Percentiles rank a stretch among this genome's conserved stretches.
Evolutionary conservation across 2,113 vertebrate species (phyloP).

Genomic region (Boleophthalmus pectinirostris): DNA sequence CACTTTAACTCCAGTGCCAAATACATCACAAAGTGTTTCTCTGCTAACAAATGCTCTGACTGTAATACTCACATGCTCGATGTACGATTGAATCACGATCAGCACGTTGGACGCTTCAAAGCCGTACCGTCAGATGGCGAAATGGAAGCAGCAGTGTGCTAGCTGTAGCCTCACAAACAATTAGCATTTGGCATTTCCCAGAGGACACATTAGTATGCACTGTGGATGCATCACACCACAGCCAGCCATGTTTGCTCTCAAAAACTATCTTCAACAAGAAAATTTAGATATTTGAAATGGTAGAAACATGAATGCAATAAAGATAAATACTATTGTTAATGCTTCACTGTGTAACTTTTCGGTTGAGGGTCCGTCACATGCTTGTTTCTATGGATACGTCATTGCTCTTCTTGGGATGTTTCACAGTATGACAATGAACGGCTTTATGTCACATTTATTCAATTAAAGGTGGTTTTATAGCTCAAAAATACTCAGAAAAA

Average conservation of each 20-base stretch:
- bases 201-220: conserved; percentile 25
- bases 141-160: conserved; percentile 12
- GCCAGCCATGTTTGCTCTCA: conserved; percentile 7
- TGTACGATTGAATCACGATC: conserved; percentile 12
- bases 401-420: no score
- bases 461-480: no score
- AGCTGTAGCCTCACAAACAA: conserved; percentile 1
- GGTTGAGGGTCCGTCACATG: no score
- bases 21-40: conserved; percentile 22
- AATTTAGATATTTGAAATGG: neutral
- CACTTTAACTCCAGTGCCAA: conserved; percentile 15
- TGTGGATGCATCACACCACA: conserved; percentile 28
- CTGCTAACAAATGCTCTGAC: neutral
- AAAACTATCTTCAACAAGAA: conserved; percentile 15
- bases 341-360: no score
- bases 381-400: no score
- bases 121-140: conserved; percentile 14
- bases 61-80: neutral
- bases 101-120: conserved; percentile 22
- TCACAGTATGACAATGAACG: no score
- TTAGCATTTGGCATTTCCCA: conserved; percentile 23
- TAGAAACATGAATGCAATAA: no score
- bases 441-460: no score
- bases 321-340: no score
- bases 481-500: no score